Evolutionary conservation across 2,113 vertebrate genomes (phyloP).

Genomic region (Gorsachius goisagi): DNA sequence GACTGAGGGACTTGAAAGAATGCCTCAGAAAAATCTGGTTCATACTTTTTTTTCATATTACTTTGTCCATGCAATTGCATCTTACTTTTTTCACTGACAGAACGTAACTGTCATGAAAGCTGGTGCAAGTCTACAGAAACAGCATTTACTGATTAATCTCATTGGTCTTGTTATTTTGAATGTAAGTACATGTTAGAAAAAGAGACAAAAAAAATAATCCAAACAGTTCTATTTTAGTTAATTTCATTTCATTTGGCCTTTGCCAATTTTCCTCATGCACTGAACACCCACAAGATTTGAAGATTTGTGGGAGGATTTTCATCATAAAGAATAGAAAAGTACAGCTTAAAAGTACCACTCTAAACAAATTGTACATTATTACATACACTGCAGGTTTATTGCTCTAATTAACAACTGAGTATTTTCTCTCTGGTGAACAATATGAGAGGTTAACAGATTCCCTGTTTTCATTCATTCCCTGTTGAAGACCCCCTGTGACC

Average conservation of each 20-base stretch:
- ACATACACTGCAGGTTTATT: neutral
- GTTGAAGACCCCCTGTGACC: neutral
- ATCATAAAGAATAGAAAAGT: neutral
- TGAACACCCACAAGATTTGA: neutral
- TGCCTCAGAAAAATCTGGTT: neutral
- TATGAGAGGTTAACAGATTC: neutral
- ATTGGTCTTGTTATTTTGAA: neutral
- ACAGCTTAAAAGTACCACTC: neutral
- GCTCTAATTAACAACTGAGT: neutral
- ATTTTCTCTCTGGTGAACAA: neutral
- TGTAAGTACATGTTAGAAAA: neutral
- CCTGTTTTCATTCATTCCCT: neutral
- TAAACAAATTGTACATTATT: neutral
- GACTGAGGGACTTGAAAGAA: neutral
- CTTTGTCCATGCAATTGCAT: neutral
- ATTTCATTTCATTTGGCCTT: neutral
- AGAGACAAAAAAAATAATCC: neutral
- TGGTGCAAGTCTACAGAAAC: conserved; percentile 24
- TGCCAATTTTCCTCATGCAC: neutral
- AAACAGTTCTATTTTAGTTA: neutral
- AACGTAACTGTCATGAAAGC: neutral
- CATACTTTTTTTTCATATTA: neutral
- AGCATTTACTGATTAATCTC: conserved; percentile 24
- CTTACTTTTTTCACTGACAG: neutral
- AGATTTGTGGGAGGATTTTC: neutral